Percentiles rank a stretch among this genome's conserved stretches.
Evolutionary conservation across 2,888 invertebrate genomes (phyloP).

Genomic region (Drosophila borborema): DNA sequence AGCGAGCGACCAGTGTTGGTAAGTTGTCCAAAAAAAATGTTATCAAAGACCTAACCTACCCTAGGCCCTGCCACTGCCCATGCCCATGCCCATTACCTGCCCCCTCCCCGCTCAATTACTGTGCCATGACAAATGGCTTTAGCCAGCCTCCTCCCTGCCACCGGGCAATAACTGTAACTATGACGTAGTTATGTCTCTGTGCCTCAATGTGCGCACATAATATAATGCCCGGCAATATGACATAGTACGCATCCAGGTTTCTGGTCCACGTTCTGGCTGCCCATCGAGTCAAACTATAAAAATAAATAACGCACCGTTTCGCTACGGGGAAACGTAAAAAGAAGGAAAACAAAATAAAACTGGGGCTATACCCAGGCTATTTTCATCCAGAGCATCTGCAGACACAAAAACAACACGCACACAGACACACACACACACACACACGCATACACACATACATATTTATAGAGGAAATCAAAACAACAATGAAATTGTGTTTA

Average conservation of each 20-base stretch:
- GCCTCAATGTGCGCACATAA: conserved; percentile 1
- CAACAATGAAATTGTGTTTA: conserved; percentile 26
- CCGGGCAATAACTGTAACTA: conserved; percentile 19
- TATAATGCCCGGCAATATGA: conserved; percentile 9
- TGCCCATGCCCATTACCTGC: neutral
- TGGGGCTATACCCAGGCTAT: conserved; percentile 66
- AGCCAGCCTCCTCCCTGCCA: neutral
- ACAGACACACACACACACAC: neutral
- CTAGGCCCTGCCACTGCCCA: neutral
- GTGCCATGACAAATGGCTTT: conserved; percentile 38
- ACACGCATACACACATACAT: neutral
- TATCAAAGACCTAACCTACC: neutral
- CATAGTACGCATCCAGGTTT: conserved; percentile 24
- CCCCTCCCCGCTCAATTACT: neutral
- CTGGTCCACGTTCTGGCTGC: conserved; percentile 20
- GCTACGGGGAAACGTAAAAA: conserved; percentile 2
- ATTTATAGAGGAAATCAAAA: conserved; percentile 29
- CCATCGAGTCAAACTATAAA: conserved; percentile 65
- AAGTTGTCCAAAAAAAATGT: conserved; percentile 33
- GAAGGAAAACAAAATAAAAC: conserved; percentile 22
- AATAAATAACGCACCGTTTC: conserved; percentile 60
- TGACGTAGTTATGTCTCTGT: conserved; percentile 26
- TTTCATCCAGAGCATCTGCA: conserved; percentile 78
- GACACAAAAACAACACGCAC: conserved; percentile 23
- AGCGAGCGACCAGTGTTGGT: conserved; percentile 67